Conservation (phyloP, 2,113 vertebrate species). For the Craseonycteris thonglongyai region DNA sequence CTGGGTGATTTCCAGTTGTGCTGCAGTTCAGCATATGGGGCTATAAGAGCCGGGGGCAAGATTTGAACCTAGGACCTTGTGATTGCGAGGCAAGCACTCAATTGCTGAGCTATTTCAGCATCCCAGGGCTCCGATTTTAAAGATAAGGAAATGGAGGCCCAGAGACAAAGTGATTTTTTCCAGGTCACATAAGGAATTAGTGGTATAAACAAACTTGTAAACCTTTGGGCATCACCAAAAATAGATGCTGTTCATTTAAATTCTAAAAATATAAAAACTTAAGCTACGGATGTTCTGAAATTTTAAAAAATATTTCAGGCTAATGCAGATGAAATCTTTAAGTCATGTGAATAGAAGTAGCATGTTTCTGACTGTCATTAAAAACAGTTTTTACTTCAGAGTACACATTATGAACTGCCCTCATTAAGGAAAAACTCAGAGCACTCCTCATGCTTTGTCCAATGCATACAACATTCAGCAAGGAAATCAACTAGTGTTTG, state of each 20-base stretch:
- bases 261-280: neutral
- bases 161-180: neutral
- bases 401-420: neutral
- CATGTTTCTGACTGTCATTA: neutral
- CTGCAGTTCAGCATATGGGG: no score
- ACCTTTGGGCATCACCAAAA: neutral
- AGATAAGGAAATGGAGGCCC: neutral
- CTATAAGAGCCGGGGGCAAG: no score
- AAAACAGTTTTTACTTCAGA: neutral
- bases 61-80: no score
- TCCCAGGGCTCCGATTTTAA: neutral
- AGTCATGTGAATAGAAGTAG: neutral
- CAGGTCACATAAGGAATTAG: neutral
- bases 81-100: no score
- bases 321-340: neutral
- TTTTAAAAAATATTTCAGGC: neutral
- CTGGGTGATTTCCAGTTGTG: no score
- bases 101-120: no score
- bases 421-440: neutral
- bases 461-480: neutral
- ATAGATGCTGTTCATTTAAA: neutral
- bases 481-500: neutral
- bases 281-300: neutral
- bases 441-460: neutral
- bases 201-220: neutral